Conservation (phyloP, 2,797 vertebrate genomes). For the Anabacerthia variegaticeps region DNA sequence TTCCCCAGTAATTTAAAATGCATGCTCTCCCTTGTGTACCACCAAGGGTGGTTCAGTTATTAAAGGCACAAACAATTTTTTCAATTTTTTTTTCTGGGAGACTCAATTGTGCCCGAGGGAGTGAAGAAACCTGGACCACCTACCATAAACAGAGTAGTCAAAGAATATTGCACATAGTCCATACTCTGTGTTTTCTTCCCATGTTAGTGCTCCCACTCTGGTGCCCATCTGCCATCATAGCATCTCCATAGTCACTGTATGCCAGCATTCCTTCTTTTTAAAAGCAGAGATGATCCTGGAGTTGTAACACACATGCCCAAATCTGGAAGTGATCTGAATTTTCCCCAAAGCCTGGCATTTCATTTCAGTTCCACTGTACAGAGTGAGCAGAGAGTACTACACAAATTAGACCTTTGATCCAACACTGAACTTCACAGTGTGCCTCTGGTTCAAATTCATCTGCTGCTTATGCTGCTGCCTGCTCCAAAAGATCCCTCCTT, state of each 20-base stretch:
- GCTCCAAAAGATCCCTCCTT: not conserved
- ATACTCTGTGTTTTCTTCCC: not conserved
- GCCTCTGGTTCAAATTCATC: not conserved
- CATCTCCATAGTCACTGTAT: not conserved
- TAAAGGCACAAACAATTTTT: slow-evolving; percentile 40
- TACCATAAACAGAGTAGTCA: slow-evolving; percentile 10
- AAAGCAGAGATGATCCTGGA: not conserved
- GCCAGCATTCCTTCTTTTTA: not conserved
- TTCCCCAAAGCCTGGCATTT: not conserved
- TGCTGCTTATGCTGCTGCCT: not conserved
- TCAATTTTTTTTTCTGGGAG: not conserved
- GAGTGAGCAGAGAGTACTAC: not conserved
- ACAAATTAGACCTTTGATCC: not conserved
- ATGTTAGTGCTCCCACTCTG: not conserved
- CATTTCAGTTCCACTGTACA: not conserved
- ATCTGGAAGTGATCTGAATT: not conserved
- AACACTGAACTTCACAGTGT: not conserved
- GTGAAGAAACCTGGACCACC: slow-evolving; percentile 59
- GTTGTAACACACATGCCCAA: not conserved
- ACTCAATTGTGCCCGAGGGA: not conserved
- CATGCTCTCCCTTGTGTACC: slow-evolving; percentile 27
- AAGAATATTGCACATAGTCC: not conserved
- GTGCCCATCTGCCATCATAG: not conserved
- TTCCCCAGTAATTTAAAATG: slow-evolving; percentile 41
- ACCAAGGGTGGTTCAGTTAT: slow-evolving; percentile 50